Conservation (phyloP, 2,888 invertebrate genomes). For the Thelaira solivaga region DNA sequence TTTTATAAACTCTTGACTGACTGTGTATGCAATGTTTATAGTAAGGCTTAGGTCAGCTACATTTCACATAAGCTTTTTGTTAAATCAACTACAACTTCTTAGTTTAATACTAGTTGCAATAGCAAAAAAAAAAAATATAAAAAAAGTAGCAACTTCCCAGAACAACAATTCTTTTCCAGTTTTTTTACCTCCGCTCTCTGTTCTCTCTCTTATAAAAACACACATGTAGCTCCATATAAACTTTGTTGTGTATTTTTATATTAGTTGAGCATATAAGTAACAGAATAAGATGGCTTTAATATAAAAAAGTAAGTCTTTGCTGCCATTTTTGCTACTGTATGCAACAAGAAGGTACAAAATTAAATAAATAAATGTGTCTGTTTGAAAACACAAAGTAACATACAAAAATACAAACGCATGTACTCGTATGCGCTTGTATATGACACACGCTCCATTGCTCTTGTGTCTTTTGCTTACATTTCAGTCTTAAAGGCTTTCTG, state of each 20-base stretch:
- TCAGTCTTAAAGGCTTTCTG: constrained; percentile 25
- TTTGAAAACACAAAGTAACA: too few species aligned
- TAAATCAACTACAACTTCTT: constrained; percentile 50
- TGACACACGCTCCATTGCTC: constrained; percentile 53
- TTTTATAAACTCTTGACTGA: constrained; percentile 34
- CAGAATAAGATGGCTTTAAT: neutral
- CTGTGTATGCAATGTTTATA: constrained; percentile 67
- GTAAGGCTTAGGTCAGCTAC: constrained; percentile 74
- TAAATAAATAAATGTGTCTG: constrained; percentile 18
- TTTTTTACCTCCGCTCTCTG: neutral
- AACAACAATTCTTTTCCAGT: constrained; percentile 25
- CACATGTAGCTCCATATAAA: neutral
- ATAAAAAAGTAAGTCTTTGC: neutral
- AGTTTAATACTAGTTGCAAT: constrained; percentile 22
- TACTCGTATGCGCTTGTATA: constrained; percentile 25
- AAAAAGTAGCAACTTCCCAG: neutral
- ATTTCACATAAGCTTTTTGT: constrained; percentile 70
- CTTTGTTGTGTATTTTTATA: neutral
- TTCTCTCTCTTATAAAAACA: neutral
- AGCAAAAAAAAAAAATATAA: constrained; percentile 6
- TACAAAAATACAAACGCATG: too few species aligned
- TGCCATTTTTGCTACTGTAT: constrained; percentile 7
- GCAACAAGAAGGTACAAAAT: constrained; percentile 16
- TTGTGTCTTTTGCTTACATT: constrained; percentile 40
- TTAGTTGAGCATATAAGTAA: neutral